Base-by-base conservation (phyloP, 2,113 vertebrate species). In the Carassius gibelio region DNA sequence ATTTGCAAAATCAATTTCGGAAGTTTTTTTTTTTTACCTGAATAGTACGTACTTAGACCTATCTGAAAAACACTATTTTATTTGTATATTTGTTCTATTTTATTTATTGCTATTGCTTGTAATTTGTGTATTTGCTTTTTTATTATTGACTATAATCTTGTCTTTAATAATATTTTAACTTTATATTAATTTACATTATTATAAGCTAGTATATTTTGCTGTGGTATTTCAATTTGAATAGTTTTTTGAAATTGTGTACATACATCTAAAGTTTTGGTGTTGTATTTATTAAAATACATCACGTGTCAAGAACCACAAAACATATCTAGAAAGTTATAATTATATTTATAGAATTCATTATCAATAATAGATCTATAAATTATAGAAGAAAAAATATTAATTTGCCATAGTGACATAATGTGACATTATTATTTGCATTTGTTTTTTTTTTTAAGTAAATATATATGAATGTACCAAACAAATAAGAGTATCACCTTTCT, bases 401-500 rank as follows among this genome's bases (percentile, higher is more conserved):
- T 9, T 8, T 69, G 34, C 4, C 10, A 30, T 36, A 69, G 66
- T 36, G 30, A 30, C 62, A 34, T 8, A 34, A 66, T 36, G 15
- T 69, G 15, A 69, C 34, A 69, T 55, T 55, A 17, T 36, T 69
- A 15, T 17, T 64, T 34, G 17, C 30, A 69, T 36, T 8, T 17
- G 34, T 68, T 30, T 30, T 30, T 30, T 8, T 42, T 42, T 42
- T 42, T 42, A 42, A 50, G 21, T 50, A 7, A 23, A n/a, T 2
- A 7, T 2, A 42, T n/a, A 4, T 57, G 5, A 45, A 30, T 7
- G 3, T 81, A 68, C 62, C 2, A 9, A 14, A 21, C 34, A 71
- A 72, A 72, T n/a, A 17, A 38, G n/a, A 66, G 6, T 42, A 89
- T 93, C 93, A 98, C 97, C 96, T 97, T 97, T 97, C 75, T 95